A percentile compares a stretch with the other conserved stretches of the same genome.
Evolutionary conservation across 2,888 invertebrate species (phyloP).

Genomic region (Euphydryas editha): DNA sequence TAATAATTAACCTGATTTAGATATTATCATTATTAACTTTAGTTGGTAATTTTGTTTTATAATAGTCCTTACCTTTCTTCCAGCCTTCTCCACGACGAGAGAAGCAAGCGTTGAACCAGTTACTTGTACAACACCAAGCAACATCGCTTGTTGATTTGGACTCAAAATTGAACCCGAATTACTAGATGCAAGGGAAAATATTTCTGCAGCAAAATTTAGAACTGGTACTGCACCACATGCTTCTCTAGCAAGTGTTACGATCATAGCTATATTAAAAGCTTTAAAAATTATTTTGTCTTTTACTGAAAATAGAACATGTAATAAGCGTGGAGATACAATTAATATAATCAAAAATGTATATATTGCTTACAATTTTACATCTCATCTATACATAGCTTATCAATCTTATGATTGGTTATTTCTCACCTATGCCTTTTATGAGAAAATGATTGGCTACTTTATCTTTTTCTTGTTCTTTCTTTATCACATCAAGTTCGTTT

Average conservation of each 20-base stretch:
- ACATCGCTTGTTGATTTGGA: slow-evolving; percentile 75
- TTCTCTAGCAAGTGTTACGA: slow-evolving; percentile 63
- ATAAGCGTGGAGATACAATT: not conserved
- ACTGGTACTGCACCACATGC: slow-evolving; percentile 71
- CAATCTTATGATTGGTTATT: no score
- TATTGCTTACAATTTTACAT: not conserved
- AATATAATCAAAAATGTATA: not conserved
- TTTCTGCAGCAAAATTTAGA: slow-evolving; percentile 73
- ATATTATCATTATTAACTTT: no score
- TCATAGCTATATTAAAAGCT: slow-evolving; percentile 66
- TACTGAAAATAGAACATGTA: slow-evolving; percentile 53
- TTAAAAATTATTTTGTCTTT: slow-evolving; percentile 64
- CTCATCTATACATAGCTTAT: not conserved
- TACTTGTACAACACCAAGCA: slow-evolving; percentile 70
- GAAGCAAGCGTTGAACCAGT: slow-evolving; percentile 65
- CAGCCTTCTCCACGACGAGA: slow-evolving; percentile 65
- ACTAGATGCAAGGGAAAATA: slow-evolving; percentile 61
- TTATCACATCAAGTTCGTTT: slow-evolving; percentile 60
- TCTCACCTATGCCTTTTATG: slow-evolving; percentile 63
- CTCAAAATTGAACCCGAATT: slow-evolving; percentile 56
- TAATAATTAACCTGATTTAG: not conserved
- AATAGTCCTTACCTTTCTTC: slow-evolving; percentile 64
- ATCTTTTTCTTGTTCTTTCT: slow-evolving; percentile 65
- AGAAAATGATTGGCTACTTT: slow-evolving; percentile 60
- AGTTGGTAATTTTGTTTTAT: no score